A percentile compares a stretch with the other conserved stretches of the same genome.
These are phyloP conservation scores for Hirtodrosophila histrioides DNA, from an alignment of 2,888 invertebrate species.

Conservation along the genomic window DNA sequence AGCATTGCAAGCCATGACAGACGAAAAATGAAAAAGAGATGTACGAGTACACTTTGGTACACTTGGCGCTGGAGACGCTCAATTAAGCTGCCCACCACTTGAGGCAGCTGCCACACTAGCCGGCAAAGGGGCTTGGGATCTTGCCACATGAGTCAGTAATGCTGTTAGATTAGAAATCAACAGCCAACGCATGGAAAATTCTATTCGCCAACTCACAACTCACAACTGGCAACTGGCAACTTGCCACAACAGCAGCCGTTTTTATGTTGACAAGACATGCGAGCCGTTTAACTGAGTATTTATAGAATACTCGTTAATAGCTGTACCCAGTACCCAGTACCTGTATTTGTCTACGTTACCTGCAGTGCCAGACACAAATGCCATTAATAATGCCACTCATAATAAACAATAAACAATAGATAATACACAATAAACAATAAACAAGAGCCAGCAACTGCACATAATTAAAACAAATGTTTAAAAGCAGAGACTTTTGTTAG, in stretches of 20 bases:
- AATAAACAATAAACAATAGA: constrained; percentile 20
- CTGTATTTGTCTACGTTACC: constrained; percentile 20
- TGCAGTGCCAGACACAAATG: constrained; percentile 52
- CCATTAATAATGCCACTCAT: constrained; percentile 53
- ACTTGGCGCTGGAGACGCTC: constrained; percentile 67
- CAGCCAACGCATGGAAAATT: constrained; percentile 63
- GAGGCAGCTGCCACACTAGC: constrained; percentile 23
- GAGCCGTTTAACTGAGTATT: constrained; percentile 56
- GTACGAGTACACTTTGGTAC: constrained; percentile 24
- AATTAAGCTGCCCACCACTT: constrained; percentile 75
- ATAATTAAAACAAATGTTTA: constrained; percentile 50
- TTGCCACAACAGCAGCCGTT: constrained; percentile 13
- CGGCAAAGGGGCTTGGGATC: constrained; percentile 4
- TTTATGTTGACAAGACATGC: constrained; percentile 62
- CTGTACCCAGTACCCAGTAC: constrained; percentile 13
- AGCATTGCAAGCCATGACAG: constrained; percentile 58
- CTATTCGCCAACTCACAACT: constrained; percentile 43
- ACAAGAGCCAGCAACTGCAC: constrained; percentile 39
- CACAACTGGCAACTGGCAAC: constrained; percentile 5
- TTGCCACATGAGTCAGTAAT: constrained; percentile 55
- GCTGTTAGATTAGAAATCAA: constrained; percentile 59
- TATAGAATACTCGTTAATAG: constrained; percentile 53
- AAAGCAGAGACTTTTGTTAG: not conserved
- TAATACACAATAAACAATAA: constrained; percentile 32
- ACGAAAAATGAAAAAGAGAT: constrained; percentile 38